Evolutionary conservation across 2,888 invertebrate species (phyloP), one percentile per base, ranked within the genome.

Genomic region (Drosophila quinaria): DNA sequence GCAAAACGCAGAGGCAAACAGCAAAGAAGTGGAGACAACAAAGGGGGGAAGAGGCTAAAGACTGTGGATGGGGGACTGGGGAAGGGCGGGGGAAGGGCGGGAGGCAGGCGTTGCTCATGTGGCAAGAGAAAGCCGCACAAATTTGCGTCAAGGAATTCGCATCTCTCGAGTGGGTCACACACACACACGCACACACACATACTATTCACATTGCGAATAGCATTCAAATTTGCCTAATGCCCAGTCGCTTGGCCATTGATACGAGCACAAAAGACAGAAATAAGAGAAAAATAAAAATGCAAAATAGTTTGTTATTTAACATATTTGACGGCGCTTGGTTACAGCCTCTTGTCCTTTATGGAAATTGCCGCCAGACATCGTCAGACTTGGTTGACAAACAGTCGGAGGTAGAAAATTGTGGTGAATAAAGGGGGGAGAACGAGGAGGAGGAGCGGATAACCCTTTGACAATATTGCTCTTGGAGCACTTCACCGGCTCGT

Each of bases 281-380:
- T 17, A 39, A 60, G 56, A 22, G 49, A 71, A 75, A 71, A 83
- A 87, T 75, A 85, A 85, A 89, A 85, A 90, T 86, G 82, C 82
- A 85, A 86, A 89, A 87, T 86, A 86, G 90, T 90, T 86, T 80
- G 75, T 86, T 89, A 87, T 86, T 89, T 89, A 86, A 85, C 90
- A 86, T 89, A 89, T 86, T 85, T 87, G 77, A 73, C 74, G 68
- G 63, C 66, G 52, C 33, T 62, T 52, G 51, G 52, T 31, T 41
- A 17, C 62, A 37, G 37, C 35, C 47, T 55, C 58, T 58, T 13
- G 41, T 47, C 55, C 47, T 65, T 54, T 63, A 80, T 65, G 78
- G 56, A 86, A 89, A 87, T 89, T 77, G 86, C 74, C 74, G 71
- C 54, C 74, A 85, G 77, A 83, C 83, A 75, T 42, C 37, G 64